Conservation (phyloP, 2,888 invertebrate genomes). For the Phania funesta region DNA sequence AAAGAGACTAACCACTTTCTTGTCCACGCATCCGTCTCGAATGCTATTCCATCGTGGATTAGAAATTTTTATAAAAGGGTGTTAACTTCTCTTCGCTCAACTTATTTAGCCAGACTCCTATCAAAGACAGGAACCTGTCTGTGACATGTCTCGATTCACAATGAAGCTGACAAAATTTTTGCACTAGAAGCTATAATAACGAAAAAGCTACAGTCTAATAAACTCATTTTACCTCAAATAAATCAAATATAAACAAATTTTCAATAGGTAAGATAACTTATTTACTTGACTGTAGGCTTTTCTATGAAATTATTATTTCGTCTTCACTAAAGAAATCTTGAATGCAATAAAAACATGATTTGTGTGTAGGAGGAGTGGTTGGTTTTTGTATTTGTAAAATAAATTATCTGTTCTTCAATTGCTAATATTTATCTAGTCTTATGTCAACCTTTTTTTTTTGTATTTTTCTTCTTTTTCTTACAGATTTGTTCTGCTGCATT, state of each 20-base stretch:
- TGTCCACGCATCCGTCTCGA: too few relatives aligned
- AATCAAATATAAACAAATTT: too few relatives aligned
- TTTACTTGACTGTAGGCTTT: background rate
- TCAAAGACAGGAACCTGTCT: too few relatives aligned
- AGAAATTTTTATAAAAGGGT: too few relatives aligned
- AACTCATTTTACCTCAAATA: background rate
- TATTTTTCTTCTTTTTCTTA: background rate
- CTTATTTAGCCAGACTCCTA: too few relatives aligned
- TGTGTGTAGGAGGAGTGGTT: background rate
- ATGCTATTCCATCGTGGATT: too few relatives aligned
- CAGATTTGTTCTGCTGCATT: slow-evolving; percentile 30
- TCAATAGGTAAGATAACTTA: background rate
- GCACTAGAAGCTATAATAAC: too few relatives aligned
- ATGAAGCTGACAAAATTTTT: too few relatives aligned
- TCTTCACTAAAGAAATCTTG: background rate
- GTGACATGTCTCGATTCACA: too few relatives aligned
- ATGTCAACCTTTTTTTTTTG: slow-evolving; percentile 10
- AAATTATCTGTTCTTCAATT: background rate
- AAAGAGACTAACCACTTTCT: too few relatives aligned
- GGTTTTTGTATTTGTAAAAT: background rate
- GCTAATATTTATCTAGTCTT: background rate
- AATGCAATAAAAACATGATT: background rate
- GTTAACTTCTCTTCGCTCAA: too few relatives aligned
- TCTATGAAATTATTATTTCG: background rate
- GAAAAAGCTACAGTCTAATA: background rate